phyloP scores from a whole-genome alignment of 2,888 invertebrate species.

The Drosophila prolongata region DNA sequence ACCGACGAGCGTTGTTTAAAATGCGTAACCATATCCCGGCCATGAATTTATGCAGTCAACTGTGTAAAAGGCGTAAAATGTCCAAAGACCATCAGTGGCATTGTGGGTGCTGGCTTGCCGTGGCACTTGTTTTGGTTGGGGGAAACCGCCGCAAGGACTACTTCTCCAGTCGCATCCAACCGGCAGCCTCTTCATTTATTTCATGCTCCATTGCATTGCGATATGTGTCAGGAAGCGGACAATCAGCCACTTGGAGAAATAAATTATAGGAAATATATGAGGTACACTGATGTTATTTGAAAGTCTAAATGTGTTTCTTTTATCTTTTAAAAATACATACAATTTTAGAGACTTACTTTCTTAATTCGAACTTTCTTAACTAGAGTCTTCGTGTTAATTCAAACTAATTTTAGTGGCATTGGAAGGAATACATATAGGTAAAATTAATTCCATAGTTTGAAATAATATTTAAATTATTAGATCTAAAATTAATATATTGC shows the following conservation, averaged over 20 bases:
- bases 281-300: no score
- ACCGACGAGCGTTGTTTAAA: constrained; percentile 54
- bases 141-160: constrained; percentile 27
- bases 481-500: no score
- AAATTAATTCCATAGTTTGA: no score
- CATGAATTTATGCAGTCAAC: constrained; percentile 70
- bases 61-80: constrained; percentile 73
- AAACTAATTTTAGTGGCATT: no score
- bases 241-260: constrained; percentile 51
- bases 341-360: no score
- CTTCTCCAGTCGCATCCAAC: constrained; percentile 17
- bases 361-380: no score
- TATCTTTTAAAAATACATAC: no score
- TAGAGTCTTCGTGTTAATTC: no score
- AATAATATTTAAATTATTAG: no score
- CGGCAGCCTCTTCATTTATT: constrained; percentile 68
- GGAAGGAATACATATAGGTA: no score
- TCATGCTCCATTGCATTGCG: constrained; percentile 77
- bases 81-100: constrained; percentile 42
- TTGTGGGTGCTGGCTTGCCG: constrained; percentile 11
- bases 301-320: no score
- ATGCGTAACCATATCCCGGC: constrained; percentile 56
- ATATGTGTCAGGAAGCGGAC: constrained; percentile 69
- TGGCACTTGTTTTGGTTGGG: constrained; percentile 48
- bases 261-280: no score